Evolutionary conservation across 30 jellyfish, hydroid and myxozoan species (phyloP).

Genomic region (Hydra vulgaris): DNA sequence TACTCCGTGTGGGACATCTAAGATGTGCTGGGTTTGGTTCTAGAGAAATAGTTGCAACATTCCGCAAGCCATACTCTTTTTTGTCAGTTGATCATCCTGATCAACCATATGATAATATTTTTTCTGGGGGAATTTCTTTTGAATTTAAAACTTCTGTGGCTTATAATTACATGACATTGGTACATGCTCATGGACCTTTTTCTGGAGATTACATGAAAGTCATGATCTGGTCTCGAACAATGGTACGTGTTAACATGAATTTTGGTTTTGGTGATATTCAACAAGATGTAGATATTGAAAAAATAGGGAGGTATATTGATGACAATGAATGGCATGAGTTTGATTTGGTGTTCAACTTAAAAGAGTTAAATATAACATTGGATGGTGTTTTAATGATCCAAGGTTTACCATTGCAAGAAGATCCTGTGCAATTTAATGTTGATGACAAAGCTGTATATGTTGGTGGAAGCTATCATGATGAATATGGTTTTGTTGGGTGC

Average conservation of each 20-base stretch:
- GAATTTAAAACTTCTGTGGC: conserved; percentile 81
- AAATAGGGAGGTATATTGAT: conserved; percentile 58
- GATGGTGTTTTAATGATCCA: conserved; percentile 78
- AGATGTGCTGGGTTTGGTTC: conserved; percentile 86
- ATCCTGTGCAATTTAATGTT: conserved; percentile 79
- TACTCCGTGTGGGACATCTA: conserved; percentile 72
- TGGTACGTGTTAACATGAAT: conserved; percentile 75
- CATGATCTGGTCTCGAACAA: conserved; percentile 49
- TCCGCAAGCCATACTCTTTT: conserved; percentile 86
- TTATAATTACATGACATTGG: conserved; percentile 45
- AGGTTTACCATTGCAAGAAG: conserved; percentile 74
- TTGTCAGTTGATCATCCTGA: conserved; percentile 61
- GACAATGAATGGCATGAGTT: conserved; percentile 76
- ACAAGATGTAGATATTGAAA: conserved; percentile 76
- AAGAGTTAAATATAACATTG: conserved; percentile 72
- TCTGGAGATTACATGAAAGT: conserved; percentile 74
- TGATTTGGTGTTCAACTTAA: conserved; percentile 50
- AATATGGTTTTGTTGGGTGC: conserved; percentile 82
- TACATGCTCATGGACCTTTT: conserved; percentile 78
- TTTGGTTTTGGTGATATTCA: conserved; percentile 47
- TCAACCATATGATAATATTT: conserved; percentile 73
- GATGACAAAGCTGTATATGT: conserved; percentile 87
- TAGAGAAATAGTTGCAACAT: conserved; percentile 59
- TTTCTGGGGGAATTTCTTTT: conserved; percentile 68
- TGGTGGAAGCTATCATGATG: conserved; percentile 85